Evolutionary conservation across 2,888 invertebrate species (phyloP).

Genomic region (Temnothorax ravouxi): DNA sequence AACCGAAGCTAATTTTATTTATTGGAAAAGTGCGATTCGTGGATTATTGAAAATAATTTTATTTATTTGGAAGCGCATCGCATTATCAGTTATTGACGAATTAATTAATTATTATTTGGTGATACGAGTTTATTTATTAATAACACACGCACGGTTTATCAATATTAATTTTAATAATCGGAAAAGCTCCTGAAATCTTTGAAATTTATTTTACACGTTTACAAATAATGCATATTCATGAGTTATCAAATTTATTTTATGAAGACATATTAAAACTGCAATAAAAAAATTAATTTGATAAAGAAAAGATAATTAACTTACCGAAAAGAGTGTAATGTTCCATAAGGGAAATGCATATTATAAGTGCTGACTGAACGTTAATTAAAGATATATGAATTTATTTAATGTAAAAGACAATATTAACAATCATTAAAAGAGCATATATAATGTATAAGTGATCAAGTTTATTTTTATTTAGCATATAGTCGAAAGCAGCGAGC

Average conservation of each 20-base stretch:
- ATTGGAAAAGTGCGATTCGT: slow-evolving; percentile 44
- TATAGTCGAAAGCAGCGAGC: no score
- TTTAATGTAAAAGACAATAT: slow-evolving; percentile 5
- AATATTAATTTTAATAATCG: slow-evolving; percentile 19
- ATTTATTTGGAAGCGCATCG: slow-evolving; percentile 36
- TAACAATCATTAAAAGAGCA: background rate
- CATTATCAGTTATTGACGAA: slow-evolving; percentile 46
- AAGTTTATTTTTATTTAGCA: background rate
- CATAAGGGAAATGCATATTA: background rate
- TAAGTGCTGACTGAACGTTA: background rate
- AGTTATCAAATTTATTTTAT: slow-evolving; percentile 28
- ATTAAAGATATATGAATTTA: background rate
- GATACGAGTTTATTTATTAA: slow-evolving; percentile 37
- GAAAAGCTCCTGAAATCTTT: slow-evolving; percentile 19
- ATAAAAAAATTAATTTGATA: background rate
- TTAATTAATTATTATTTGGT: slow-evolving; percentile 40
- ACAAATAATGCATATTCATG: background rate
- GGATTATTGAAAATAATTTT: slow-evolving; percentile 52
- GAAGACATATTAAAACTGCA: background rate
- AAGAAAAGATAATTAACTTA: background rate
- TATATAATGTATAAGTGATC: background rate
- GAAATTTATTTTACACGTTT: slow-evolving; percentile 8
- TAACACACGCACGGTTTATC: slow-evolving; percentile 22
- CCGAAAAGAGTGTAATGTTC: background rate
- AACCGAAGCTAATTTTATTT: slow-evolving; percentile 50